Evolutionary conservation across 2,888 invertebrate species (phyloP), one percentile per base, ranked within the genome.

Genomic region (Chaetogeoica ovagalla): DNA sequence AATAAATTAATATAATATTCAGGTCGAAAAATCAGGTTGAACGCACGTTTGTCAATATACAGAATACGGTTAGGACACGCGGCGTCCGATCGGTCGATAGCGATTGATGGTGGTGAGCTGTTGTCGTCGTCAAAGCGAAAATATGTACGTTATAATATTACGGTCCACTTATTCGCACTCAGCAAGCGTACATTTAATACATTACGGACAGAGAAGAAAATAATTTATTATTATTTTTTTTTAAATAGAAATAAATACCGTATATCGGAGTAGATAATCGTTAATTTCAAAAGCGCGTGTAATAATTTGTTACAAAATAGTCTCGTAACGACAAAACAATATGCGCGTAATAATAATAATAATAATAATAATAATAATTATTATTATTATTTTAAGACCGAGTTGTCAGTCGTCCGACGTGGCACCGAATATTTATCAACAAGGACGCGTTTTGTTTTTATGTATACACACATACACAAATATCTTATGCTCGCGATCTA

Each of bases 1-100:
- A 30, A 30, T 30, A n/a, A n/a, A n/a, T n/a, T n/a, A n/a, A n/a
- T n/a, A 39, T 8, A 39, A 6, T 43, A 39, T 57, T 59, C n/a
- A 39, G 70, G 57, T 70, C 70, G 37, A 57, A 57, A 39, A 57
- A 70, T 59, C 57, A 43, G 39, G 17, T 21, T 59, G 39, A 71
- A 43, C 60, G n/a, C 60, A 3, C n/a, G 23, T 30, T n/a, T 30
- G 72, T 62, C 72, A 13, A 39, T n/a, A 37, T 39, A 30, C 4
- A 30, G 1, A 30, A n/a, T n/a, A n/a, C n/a, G 30, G 30, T 30
- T 30, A 30, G n/a, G n/a, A 30, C 30, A 4, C 30, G 30, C 30
- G 30, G 4, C 30, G 30, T 30, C 30, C 30, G 30, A 30, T 30
- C 9, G n/a, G 30, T 30, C n/a, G 2, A 23, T 48, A 59, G 19